Evolutionary conservation across 2,797 vertebrate species (phyloP).

Genomic region (Euphonia xanthogaster): DNA sequence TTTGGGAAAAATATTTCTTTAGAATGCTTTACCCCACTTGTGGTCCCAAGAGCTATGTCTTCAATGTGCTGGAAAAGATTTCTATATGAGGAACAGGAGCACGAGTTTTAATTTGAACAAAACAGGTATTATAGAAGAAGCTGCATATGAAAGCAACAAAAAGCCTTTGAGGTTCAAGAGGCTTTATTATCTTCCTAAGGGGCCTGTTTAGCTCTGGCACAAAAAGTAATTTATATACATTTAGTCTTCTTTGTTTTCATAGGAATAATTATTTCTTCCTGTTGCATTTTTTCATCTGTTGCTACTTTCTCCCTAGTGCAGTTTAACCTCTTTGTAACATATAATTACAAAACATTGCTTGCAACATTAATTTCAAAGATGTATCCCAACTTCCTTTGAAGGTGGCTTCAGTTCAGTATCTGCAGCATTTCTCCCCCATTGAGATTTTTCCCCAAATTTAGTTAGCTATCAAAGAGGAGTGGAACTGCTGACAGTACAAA

Average conservation of each 20-base stretch:
- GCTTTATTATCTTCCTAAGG: conserved; percentile 43
- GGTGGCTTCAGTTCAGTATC: not conserved
- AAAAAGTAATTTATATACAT: not conserved
- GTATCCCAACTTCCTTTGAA: not conserved
- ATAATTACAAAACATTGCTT: conserved; percentile 6
- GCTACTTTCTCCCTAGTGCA: not conserved
- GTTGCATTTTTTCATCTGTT: not conserved
- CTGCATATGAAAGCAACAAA: conserved; percentile 17
- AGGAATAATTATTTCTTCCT: conserved; percentile 29
- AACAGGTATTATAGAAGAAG: conserved; percentile 31
- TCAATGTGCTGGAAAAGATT: conserved; percentile 6
- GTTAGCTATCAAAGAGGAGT: not conserved
- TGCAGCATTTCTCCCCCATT: not conserved
- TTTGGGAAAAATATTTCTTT: not conserved
- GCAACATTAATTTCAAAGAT: conserved; percentile 13
- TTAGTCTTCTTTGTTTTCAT: conserved; percentile 8
- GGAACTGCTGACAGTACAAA: not conserved
- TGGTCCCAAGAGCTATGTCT: not conserved
- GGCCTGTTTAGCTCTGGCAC: not conserved
- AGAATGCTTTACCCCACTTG: not conserved
- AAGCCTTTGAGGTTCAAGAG: conserved; percentile 43
- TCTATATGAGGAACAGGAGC: not conserved
- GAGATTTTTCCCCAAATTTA: not conserved
- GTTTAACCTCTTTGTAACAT: conserved; percentile 26
- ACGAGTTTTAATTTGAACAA: conserved; percentile 53